These are phyloP conservation scores for Allolobophora icterica DNA, from an alignment of 2,888 invertebrate species.

Conservation along the genomic window DNA sequence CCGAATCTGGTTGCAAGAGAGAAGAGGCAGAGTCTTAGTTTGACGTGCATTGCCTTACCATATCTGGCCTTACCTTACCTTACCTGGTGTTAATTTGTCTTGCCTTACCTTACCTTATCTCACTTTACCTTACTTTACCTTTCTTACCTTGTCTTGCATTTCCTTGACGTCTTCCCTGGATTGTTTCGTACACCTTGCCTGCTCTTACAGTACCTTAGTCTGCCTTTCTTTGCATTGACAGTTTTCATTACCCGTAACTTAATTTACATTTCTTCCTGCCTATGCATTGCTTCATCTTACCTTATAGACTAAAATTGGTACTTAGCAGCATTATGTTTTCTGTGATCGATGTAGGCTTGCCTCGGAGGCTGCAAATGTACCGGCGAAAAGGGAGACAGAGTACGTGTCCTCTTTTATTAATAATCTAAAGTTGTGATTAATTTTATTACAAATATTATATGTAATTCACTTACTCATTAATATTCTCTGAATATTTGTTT, in stretches of 20 bases:
- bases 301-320: not conserved
- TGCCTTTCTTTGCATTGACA: not conserved
- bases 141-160: not conserved
- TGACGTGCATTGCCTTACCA: no score
- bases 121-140: not conserved
- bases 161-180: not conserved
- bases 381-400: not conserved
- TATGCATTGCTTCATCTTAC: not conserved
- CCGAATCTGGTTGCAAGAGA: no score
- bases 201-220: not conserved
- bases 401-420: not conserved
- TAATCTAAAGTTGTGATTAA: not conserved
- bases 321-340: not conserved
- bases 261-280: no score
- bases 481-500: not conserved
- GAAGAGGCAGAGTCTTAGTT: no score
- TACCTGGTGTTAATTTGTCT: no score
- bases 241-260: no score
- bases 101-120: not conserved
- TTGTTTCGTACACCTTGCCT: not conserved
- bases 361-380: conserved; percentile 24
- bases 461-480: no score
- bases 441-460: not conserved
- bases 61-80: no score
- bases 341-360: not conserved